phyloP scores from a whole-genome alignment of 64 coral and sea anemone species.

The Montipora sp. region DNA sequence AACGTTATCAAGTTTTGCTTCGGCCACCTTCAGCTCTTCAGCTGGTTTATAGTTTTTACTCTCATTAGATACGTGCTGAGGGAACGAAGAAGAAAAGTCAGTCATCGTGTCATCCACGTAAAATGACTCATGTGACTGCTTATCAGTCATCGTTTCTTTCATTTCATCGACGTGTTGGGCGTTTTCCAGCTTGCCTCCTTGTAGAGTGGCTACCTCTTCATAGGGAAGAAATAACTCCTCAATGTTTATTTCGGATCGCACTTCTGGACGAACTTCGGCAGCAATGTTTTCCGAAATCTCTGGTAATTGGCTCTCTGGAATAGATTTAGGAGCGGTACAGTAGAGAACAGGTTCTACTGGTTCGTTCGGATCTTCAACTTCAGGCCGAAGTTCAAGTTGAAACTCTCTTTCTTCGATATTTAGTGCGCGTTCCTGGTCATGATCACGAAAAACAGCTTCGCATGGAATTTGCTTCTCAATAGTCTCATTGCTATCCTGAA shows the following conservation, averaged over 20 bases:
- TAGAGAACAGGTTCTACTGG: neutral
- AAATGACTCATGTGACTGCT: neutral
- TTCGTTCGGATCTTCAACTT: neutral
- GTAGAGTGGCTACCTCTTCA: slow-evolving; percentile 27
- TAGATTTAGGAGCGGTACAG: neutral
- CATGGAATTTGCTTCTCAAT: neutral
- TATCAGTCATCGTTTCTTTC: neutral
- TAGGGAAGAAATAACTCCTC: slow-evolving; percentile 73
- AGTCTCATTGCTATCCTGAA: neutral
- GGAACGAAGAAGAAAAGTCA: neutral
- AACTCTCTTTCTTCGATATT: slow-evolving; percentile 15
- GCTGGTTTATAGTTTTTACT: neutral
- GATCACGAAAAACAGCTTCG: neutral
- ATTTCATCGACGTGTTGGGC: neutral
- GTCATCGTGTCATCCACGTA: slow-evolving; percentile 1
- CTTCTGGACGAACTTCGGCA: neutral
- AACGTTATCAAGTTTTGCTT: too few relatives aligned
- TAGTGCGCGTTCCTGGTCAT: slow-evolving; percentile 3
- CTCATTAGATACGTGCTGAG: slow-evolving; percentile 43
- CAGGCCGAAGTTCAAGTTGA: slow-evolving; percentile 2
- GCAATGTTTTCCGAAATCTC: neutral
- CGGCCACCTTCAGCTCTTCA: neutral
- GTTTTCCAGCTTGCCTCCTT: slow-evolving; percentile 9
- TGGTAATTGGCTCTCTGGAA: neutral
- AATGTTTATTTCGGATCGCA: slow-evolving; percentile 63